Conservation (phyloP, 2,797 vertebrate genomes). For the Euphonia xanthogaster region DNA sequence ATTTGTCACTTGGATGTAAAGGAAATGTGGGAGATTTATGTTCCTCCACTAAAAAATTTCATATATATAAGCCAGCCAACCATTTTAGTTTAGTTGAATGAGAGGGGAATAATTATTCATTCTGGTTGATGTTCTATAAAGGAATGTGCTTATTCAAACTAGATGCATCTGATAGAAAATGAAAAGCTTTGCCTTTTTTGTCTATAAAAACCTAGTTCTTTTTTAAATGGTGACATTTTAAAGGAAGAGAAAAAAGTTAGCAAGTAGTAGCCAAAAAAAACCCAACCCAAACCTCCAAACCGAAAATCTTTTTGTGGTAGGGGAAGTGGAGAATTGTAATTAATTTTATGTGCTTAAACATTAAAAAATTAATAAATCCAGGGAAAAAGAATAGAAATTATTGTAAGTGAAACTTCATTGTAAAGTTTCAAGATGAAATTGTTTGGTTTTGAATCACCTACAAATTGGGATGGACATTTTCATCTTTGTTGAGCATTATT, state of each 20-base stretch:
- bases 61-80: background rate
- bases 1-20: background rate
- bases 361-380: background rate
- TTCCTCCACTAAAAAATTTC: background rate
- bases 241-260: background rate
- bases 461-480: background rate
- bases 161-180: background rate
- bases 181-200: background rate
- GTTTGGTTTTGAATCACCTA: background rate
- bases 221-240: background rate
- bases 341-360: background rate
- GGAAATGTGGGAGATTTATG: background rate
- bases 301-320: accelerated
- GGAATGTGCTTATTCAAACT: background rate
- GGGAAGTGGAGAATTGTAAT: background rate
- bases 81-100: background rate
- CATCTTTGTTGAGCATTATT: background rate
- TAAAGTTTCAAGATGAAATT: background rate
- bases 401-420: background rate
- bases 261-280: background rate
- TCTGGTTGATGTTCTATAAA: background rate
- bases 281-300: background rate
- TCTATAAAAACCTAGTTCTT: background rate
- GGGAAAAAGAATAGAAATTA: background rate
- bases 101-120: background rate